Conservation (phyloP, 2,888 invertebrate species). For the Phortica okadai region DNA sequence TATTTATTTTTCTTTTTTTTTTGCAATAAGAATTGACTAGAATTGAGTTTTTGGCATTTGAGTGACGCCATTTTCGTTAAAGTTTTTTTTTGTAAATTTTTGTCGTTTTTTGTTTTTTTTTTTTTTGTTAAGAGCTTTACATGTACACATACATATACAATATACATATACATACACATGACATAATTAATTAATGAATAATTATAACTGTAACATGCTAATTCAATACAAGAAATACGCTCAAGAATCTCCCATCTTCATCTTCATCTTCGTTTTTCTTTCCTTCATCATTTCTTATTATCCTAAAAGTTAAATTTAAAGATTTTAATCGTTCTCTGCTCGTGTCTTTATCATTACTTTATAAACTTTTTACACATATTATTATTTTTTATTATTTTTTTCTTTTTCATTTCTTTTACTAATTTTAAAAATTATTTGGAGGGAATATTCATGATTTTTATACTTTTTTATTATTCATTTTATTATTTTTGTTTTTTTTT, state of each 20-base stretch:
- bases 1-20: not conserved
- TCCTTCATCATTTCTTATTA: not conserved
- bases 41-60: conserved; percentile 20
- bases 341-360: not conserved
- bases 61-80: not conserved
- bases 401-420: conserved; percentile 50
- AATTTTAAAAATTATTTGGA: conserved; percentile 75
- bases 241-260: too few species aligned
- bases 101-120: conserved; percentile 36
- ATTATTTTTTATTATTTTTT: conserved; percentile 33
- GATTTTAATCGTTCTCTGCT: not conserved
- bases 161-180: conserved; percentile 13
- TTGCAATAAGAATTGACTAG: conserved; percentile 27
- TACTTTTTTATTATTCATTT: conserved; percentile 2
- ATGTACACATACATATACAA: conserved; percentile 26
- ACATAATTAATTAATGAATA: conserved; percentile 8
- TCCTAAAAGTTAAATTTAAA: not conserved
- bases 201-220: conserved; percentile 22
- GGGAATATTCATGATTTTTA: conserved; percentile 73
- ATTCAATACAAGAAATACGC: conserved; percentile 6
- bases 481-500: not conserved
- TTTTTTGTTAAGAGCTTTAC: conserved; percentile 34
- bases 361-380: not conserved
- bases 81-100: conserved; percentile 3
- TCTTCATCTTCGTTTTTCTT: not conserved